Conservation (phyloP, 2,888 invertebrate species). For the Rotaria macrura region DNA sequence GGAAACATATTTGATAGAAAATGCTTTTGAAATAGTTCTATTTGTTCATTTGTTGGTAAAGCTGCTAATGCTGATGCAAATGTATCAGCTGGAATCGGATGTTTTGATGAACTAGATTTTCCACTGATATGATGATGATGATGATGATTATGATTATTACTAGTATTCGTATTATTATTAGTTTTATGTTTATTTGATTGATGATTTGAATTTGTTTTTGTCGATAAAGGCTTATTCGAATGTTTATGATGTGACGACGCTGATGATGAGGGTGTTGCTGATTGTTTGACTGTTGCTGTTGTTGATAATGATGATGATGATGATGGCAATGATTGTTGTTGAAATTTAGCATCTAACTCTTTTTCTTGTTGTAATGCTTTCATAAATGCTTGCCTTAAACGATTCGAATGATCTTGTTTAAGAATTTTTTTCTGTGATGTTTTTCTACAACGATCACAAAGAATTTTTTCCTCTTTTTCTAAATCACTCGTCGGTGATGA, state of each 20-base stretch:
- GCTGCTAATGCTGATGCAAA: background rate
- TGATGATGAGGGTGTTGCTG: background rate
- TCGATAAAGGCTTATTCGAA: background rate
- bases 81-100: background rate
- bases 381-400: constrained; percentile 95
- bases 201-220: background rate
- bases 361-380: constrained; percentile 95
- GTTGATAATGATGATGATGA: too few relatives aligned
- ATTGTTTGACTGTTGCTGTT: background rate
- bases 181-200: background rate
- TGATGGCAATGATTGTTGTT: too few relatives aligned
- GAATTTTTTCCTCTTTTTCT: constrained; percentile 52
- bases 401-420: constrained; percentile 92
- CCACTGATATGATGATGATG: background rate
- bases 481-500: background rate
- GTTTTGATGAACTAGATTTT: background rate
- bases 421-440: constrained; percentile 93
- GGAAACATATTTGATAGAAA: constrained; percentile 4
- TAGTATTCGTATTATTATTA: background rate
- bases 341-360: constrained; percentile 65
- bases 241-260: background rate
- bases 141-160: background rate
- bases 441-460: constrained; percentile 94
- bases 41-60: background rate
- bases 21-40: constrained; percentile 18